Base-by-base conservation (phyloP, 2,797 vertebrate genomes). In the Sebastes vulpes region DNA sequence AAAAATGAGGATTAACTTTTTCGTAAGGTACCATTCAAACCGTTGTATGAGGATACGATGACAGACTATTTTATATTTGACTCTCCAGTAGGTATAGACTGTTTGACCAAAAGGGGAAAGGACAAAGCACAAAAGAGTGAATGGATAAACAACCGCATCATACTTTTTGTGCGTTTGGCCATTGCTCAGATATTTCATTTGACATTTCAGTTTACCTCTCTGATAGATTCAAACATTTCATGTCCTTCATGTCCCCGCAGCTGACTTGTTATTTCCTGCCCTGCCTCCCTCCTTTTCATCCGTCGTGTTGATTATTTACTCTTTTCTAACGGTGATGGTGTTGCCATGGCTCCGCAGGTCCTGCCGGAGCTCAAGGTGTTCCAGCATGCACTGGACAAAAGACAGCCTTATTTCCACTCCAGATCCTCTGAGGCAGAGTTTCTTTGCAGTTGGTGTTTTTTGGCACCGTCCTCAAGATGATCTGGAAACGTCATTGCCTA, bases 281-380 rank as follows among this genome's bases (percentile, higher is more conserved):
- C 16, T 32, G 9, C 20, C 28, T 68, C 7, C 28, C 26, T 68
- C 16, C 59, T 60, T 73, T 77, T 69, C 46, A 20, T 84, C 54
- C 76, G 72, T 81, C 42, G 2, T 26, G 48, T 72, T 58, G 72
- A 79, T 86, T 70, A 75, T 73, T 65, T 81, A 68, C 54, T 67
- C 46, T 79, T 61, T 68, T 52, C 28, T 75, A 42, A 9, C 10
- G 0, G 8, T 65, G 52, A 63, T 67, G 23, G 65, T 46, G 76
- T 89, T 91, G 76, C 77, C 77, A 56, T 88, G 85, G 71, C 65
- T 60, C 16, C 59, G 0, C 38, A 50, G 65, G 71, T 74, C 68
- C 38, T 74, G 58, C 20, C 52, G 21, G 28, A 80, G 56, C 69
- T 65, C 53, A 73, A 59, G 46, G 59, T 76, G 25, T 73, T 29